Evolutionary conservation across 2,797 vertebrate genomes (phyloP).

Genomic region (Gadopsis marmoratus): DNA sequence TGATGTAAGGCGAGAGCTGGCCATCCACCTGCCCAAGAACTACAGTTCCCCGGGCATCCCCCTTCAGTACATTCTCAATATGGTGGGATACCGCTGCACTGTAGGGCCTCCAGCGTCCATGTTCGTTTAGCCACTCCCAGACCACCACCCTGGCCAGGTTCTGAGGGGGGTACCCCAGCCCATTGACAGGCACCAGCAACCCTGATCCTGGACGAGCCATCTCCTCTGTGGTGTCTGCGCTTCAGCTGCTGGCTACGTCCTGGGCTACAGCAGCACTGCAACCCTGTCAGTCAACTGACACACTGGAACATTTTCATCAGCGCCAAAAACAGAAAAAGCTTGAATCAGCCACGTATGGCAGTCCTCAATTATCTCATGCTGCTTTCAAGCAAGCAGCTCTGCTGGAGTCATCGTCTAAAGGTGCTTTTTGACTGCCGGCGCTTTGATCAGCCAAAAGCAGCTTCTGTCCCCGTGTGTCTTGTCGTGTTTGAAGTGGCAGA

Average conservation of each 20-base stretch:
- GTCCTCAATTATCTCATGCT: slow-evolving; percentile 69
- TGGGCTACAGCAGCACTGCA: slow-evolving; percentile 62
- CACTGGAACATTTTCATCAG: slow-evolving; percentile 61
- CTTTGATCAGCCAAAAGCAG: slow-evolving; percentile 57
- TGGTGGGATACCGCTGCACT: slow-evolving; percentile 94
- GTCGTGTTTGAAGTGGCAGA: slow-evolving; percentile 68
- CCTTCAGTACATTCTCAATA: slow-evolving; percentile 94
- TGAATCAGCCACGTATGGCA: slow-evolving; percentile 48
- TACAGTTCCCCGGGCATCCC: slow-evolving; percentile 91
- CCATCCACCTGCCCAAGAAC: slow-evolving; percentile 94
- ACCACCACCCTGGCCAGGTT: slow-evolving; percentile 96
- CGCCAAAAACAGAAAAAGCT: slow-evolving; percentile 50
- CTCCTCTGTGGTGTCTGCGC: slow-evolving; percentile 45
- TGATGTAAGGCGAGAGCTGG: slow-evolving; percentile 94
- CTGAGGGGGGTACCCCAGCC: slow-evolving; percentile 91
- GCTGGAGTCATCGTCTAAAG: slow-evolving; percentile 58
- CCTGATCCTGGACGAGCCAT: slow-evolving; percentile 77
- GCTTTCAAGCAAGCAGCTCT: slow-evolving; percentile 49
- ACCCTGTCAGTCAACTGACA: slow-evolving; percentile 74
- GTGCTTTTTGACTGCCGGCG: slow-evolving; percentile 43
- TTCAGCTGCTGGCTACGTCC: slow-evolving; percentile 56
- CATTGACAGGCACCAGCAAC: slow-evolving; percentile 77
- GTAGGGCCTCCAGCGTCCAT: slow-evolving; percentile 96
- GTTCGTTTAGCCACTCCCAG: slow-evolving; percentile 98
- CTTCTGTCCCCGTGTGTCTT: slow-evolving; percentile 46